These are phyloP conservation scores for Zaprionus nigranus DNA, from an alignment of 1,140 invertebrate genomes.

Conservation along the genomic window DNA sequence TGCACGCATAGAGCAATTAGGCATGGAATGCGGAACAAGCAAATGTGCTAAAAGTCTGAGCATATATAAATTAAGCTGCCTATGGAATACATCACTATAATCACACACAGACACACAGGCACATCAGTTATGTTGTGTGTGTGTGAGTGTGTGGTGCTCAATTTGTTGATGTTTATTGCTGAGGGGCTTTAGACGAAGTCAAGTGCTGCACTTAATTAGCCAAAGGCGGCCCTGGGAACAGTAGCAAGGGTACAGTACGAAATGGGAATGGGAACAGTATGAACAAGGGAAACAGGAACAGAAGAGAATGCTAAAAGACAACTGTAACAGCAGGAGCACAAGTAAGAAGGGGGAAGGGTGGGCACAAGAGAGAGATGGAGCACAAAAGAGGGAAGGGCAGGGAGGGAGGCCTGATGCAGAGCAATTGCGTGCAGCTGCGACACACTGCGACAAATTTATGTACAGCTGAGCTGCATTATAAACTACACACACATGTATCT, in stretches of 20 bases:
- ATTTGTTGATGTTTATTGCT: constrained; percentile 70
- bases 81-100: constrained; percentile 30
- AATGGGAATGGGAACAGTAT: constrained; percentile 16
- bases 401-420: constrained; percentile 10
- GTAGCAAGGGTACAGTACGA: not conserved
- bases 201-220: constrained; percentile 67
- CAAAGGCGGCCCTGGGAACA: constrained; percentile 62
- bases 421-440: constrained; percentile 34
- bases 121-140: constrained; percentile 2
- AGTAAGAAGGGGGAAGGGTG: no score
- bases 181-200: constrained; percentile 63
- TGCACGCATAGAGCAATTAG: constrained; percentile 54
- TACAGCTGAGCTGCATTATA: constrained; percentile 4
- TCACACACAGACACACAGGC: constrained; percentile 10
- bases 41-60: constrained; percentile 66
- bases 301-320: constrained; percentile 14
- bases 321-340: not conserved
- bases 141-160: constrained; percentile 44
- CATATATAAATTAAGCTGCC: constrained; percentile 57
- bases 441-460: constrained; percentile 32
- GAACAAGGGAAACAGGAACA: constrained; percentile 15
- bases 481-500: not conserved
- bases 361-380: not conserved
- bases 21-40: constrained; percentile 72
- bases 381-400: not conserved